A percentile compares a stretch with the other conserved stretches of the same genome.
Evolutionary conservation across 35 echinoderm and acorn worm genomes (phyloP).

Genomic region (Apostichopus californicus): DNA sequence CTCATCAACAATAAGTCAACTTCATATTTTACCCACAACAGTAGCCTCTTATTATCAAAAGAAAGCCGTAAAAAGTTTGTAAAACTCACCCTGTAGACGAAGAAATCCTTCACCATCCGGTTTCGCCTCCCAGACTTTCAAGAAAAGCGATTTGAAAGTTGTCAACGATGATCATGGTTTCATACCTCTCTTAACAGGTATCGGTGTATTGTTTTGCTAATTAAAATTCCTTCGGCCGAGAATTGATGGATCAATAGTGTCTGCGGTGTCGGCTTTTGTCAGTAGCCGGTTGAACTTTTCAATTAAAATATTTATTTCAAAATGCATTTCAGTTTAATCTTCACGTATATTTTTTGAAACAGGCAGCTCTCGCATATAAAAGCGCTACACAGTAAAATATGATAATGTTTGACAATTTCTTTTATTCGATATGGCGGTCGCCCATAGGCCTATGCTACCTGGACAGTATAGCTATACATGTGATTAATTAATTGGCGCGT

Average conservation of each 20-base stretch:
- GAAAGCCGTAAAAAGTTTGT: conserved; percentile 11
- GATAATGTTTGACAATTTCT: background rate
- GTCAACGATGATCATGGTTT: conserved; percentile 32
- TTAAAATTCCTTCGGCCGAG: conserved; percentile 53
- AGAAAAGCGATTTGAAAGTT: conserved; percentile 38
- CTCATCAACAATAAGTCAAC: conserved; percentile 52
- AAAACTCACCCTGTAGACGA: conserved; percentile 35
- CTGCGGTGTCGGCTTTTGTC: conserved; percentile 35
- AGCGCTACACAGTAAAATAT: background rate
- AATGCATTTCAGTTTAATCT: background rate
- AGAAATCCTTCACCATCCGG: conserved; percentile 38
- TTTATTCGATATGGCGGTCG: background rate
- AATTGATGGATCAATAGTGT: conserved; percentile 42
- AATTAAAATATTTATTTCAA: conserved; percentile 31
- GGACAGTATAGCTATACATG: background rate
- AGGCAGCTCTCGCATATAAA: background rate
- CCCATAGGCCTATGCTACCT: background rate
- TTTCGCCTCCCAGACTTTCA: background rate
- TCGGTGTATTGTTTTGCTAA: conserved; percentile 55
- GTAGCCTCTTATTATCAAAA: background rate
- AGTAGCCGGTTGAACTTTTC: conserved; percentile 23
- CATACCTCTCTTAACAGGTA: conserved; percentile 53
- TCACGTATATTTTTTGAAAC: background rate
- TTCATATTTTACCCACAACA: background rate
- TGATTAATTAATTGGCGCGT: conserved; percentile 14